Evolutionary conservation across 2,888 invertebrate genomes (phyloP), one percentile per base, ranked within the genome.

Genomic region (Liodrosophila aerea): DNA sequence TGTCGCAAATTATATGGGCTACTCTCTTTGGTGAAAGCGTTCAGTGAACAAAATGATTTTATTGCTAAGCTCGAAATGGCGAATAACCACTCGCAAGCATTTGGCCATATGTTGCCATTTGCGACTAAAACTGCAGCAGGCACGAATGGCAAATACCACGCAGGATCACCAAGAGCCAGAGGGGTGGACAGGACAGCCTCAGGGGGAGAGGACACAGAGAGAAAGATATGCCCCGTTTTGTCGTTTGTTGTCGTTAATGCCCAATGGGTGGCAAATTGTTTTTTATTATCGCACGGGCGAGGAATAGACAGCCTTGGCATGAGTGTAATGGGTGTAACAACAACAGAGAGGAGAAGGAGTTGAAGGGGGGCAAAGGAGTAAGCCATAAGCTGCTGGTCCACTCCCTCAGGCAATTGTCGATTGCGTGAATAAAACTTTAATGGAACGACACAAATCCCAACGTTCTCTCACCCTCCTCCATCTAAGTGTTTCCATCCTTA

Each of bases 181-280:
- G 9, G 2, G 39, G n/a, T n/a, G n/a, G 36, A 39, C 39, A 39
- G 30, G 30, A 1, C 36, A 30, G 33, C n/a, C n/a, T n/a, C n/a
- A n/a, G 43, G 46, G 39, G 33, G 11, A 29, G 34, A 43, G 34
- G 31, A 49, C 2, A 53, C 30, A 18, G 9, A 30, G 51, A 34
- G 36, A 22, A 30, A n/a, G 50, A 16, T 52, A 60, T 59, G 76
- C 62, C 69, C 73, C 76, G 73, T 75, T 69, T 65, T 70, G 81
- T 75, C 82, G 81, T 73, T 81, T 85, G 85, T 85, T 78, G 76
- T 82, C 69, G 80, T 78, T 73, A 86, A 85, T 85, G 77, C 86
- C 76, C 83, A 86, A 87, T 85, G 87, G 87, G 85, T 87, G 88
- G 87, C 86, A 87, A 87, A 87, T 87, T 87, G 87, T 87, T 87